Evolutionary conservation across 2,888 invertebrate species (phyloP), one percentile per base, ranked within the genome.

Genomic region (Dasypolia templi): DNA sequence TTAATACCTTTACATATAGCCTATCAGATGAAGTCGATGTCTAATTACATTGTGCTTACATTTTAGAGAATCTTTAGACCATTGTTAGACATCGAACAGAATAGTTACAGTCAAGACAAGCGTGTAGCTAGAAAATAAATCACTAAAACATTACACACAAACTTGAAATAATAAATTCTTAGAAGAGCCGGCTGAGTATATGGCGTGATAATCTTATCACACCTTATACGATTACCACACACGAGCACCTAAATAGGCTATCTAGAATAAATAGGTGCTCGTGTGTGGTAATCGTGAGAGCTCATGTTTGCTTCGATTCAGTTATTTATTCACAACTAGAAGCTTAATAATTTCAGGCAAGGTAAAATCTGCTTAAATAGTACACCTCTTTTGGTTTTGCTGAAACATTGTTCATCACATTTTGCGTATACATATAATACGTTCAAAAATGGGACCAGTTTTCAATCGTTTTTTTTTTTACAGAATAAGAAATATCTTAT

Each of bases 1-100:
- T 86, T 84, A 82, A 82, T 83, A 82, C 82, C 82, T 82, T 82
- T 77, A 70, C 66, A 72, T 79, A 66, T 70, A 69, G 81, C 81
- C 81, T 80, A 72, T 62, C 56, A 46, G 51, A 75, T 79, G 75
- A 49, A 78, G 67, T 75, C n/a, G 64, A 75, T 56, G 82, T 67
- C 55, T 66, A 67, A 51, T 59, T 58, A 75, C 39, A 76, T 14
- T 55, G 17, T 32, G 56, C 32, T 32, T 63, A 46, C 19, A 67
- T 29, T 65, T 42, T 51, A 35, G 4, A 44, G 55, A 59, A 63
- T 51, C 11, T 5, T 77, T 62, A 77, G 42, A 82, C 53, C 65
- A 46, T 58, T 72, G 29, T 56, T 72, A 70, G 67, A 81, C 77
- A 82, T 59, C 53, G 63, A 46, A 62, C 61, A 75, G 71, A 70